Base-by-base conservation (phyloP, 2,888 invertebrate genomes). In the Endomychus coccineus region DNA sequence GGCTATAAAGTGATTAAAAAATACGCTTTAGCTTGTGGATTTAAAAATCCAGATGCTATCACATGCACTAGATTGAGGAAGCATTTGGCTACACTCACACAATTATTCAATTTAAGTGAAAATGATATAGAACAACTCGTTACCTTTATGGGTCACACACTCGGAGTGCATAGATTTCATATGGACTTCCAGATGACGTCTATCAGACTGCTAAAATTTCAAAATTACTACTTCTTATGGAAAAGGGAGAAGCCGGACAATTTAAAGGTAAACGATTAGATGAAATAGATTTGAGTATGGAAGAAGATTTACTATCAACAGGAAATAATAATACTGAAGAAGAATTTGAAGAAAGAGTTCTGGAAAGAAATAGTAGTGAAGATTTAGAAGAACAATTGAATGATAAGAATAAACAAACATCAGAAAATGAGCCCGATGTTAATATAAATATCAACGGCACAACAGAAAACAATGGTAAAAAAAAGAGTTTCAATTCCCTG, bases 31-130 rank as follows among this genome's bases (percentile, higher is more conserved):
- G 12, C 17, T 12, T 35, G 37, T 24, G 49, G 46, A 7, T 44
- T 48, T 16, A 48, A 51, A 43, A 48, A 53, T 40, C 47, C 51
- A 24, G 19, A 23, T n/a, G 44, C 47, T 3, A 30, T 51, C 12
- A 54, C 51, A 5, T 39, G 38, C 3, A 54, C 51, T 11, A 41
- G 33, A 23, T 28, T 54, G 16, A 34, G 51, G 15, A 54, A 55
- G 32, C 55, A 52, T 29, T 36, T 55, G 14, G 51, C 51, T 6
- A 54, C 52, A 2, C 32, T 53, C 21, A 43, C 50, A 5, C 51
- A 54, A 41, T 7, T 52, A 16, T 49, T 55, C 36, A 46, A 47
- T 24, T 42, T 54, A 42, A 17, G 37, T 4, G 45, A 48, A 2
- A 50, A 30, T 33, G 52, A 52, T 30, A 36, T 54, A 3, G 52